phyloP scores from a whole-genome alignment of 2,888 invertebrate genomes.

The Euzetes globulus region DNA sequence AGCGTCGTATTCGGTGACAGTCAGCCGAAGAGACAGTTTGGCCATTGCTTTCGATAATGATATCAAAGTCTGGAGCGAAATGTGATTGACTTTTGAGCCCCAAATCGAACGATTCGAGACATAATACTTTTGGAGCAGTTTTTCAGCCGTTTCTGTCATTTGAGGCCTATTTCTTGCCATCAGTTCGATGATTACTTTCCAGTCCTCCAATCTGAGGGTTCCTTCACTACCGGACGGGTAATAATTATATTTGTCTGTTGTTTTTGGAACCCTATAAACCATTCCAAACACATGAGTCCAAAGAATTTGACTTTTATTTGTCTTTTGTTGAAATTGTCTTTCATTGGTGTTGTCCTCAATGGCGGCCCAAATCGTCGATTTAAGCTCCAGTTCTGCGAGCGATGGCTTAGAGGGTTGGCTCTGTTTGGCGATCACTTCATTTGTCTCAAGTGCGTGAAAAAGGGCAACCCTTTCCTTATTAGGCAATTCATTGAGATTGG shows the following conservation, averaged over 20 bases:
- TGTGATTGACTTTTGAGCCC: not conserved
- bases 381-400: not conserved
- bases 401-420: not conserved
- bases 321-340: not conserved
- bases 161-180: not conserved
- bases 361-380: slow-evolving; percentile 21
- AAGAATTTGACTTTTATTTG: slow-evolving; percentile 20
- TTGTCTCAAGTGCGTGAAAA: slow-evolving; percentile 14
- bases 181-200: not conserved
- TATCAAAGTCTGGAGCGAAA: slow-evolving; percentile 11
- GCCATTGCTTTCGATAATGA: slow-evolving; percentile 17
- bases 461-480: not conserved
- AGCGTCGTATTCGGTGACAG: slow-evolving; percentile 27
- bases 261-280: not conserved
- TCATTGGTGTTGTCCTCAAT: slow-evolving; percentile 8
- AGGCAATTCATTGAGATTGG: slow-evolving; percentile 18
- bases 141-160: not conserved
- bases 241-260: not conserved
- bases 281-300: slow-evolving; percentile 6
- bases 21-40: slow-evolving; percentile 15
- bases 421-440: slow-evolving; percentile 21
- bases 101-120: slow-evolving; percentile 7
- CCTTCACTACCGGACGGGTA: not conserved
- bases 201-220: not conserved
- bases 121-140: slow-evolving; percentile 5